Evolutionary conservation across 2,113 vertebrate species (phyloP).

Genomic region (Alexandromys fortis): DNA sequence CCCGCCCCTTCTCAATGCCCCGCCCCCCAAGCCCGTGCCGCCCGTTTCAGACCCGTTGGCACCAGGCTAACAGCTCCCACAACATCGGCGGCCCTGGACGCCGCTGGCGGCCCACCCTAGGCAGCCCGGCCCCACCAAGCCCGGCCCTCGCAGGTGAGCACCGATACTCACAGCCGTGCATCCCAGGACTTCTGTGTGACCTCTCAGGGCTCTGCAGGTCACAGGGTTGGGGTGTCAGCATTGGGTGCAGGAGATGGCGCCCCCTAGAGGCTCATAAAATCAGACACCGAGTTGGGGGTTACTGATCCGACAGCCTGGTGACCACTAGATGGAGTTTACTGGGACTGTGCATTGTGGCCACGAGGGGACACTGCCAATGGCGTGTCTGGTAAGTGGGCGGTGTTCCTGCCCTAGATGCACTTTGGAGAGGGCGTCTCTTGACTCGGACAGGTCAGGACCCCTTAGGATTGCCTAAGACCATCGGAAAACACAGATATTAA

Average conservation of each 20-base stretch:
- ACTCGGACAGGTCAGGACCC: background rate
- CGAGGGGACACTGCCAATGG: background rate
- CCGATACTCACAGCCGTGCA: background rate
- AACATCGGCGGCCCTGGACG: background rate
- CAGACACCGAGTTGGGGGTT: background rate
- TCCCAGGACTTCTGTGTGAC: background rate
- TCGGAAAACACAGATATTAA: background rate
- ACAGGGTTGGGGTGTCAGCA: background rate
- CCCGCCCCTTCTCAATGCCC: background rate
- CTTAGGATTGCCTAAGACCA: background rate
- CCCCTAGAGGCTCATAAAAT: background rate
- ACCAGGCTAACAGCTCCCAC: background rate
- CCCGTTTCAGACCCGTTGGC: conserved; percentile 31
- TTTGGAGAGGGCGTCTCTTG: background rate
- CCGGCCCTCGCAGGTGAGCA: background rate
- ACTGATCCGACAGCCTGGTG: background rate
- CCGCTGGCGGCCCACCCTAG: background rate
- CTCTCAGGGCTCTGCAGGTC: background rate
- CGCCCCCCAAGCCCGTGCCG: background rate
- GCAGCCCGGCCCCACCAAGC: background rate
- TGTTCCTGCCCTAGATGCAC: too few species aligned
- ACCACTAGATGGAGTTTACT: background rate
- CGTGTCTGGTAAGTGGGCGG: background rate
- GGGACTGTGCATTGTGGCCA: too few species aligned
- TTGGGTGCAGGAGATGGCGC: background rate